Evolutionary conservation across 2,797 vertebrate species (phyloP).

Genomic region (Falco peregrinus): DNA sequence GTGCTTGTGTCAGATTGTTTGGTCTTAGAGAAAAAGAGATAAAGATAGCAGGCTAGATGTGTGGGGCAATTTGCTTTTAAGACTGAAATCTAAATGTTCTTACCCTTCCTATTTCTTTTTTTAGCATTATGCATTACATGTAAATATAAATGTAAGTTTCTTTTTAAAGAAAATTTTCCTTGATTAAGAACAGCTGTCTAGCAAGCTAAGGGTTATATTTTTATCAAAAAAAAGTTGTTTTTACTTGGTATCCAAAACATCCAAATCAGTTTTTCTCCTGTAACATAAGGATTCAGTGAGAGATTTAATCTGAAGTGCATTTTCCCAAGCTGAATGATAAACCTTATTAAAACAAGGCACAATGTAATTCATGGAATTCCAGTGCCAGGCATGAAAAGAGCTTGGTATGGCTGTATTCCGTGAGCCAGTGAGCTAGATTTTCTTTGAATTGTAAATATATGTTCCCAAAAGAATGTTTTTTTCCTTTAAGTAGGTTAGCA

Average conservation of each 20-base stretch:
- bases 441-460: slow-evolving; percentile 45
- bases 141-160: background rate
- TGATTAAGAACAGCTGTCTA: slow-evolving; percentile 1
- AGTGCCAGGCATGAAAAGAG: background rate
- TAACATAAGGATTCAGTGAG: background rate
- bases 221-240: background rate
- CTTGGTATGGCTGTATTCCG: background rate
- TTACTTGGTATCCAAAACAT: background rate
- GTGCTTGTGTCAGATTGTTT: background rate
- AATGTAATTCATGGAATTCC: background rate
- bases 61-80: background rate
- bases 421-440: slow-evolving; percentile 9
- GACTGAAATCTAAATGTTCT: background rate
- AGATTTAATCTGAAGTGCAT: background rate
- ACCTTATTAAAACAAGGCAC: slow-evolving; percentile 17
- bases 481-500: slow-evolving; percentile 37
- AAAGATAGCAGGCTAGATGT: background rate
- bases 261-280: background rate
- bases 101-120: background rate
- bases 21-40: background rate
- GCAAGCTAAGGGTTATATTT: background rate
- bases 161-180: background rate
- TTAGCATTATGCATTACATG: background rate
- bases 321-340: background rate
- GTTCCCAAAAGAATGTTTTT: slow-evolving; percentile 55